phyloP scores from a whole-genome alignment of 2,797 vertebrate species.

The Danio tinwini region DNA sequence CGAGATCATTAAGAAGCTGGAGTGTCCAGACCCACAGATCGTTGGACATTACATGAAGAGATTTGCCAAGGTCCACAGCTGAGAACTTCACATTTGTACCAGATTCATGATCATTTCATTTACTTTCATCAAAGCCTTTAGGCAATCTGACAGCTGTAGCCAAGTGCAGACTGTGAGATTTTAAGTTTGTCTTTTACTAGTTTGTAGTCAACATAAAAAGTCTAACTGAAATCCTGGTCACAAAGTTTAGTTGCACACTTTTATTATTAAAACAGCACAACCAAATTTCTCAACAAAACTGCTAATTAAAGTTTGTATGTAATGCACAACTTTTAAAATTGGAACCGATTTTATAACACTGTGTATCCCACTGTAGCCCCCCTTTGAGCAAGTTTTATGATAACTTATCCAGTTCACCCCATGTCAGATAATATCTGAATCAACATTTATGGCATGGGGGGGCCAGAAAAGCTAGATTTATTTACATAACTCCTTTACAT shows the following conservation, averaged over 20 bases:
- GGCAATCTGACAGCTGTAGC: neutral
- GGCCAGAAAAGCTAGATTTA: too few species aligned
- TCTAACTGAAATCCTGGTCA: neutral
- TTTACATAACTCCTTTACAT: too few species aligned
- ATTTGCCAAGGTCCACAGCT: conserved; percentile 89
- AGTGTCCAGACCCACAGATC: conserved; percentile 96
- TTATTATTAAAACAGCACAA: neutral
- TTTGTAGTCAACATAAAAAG: neutral
- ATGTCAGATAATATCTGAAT: too few species aligned
- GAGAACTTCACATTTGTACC: neutral
- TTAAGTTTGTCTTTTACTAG: neutral
- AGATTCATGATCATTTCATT: neutral
- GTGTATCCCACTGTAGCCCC: too few species aligned
- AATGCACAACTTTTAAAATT: neutral
- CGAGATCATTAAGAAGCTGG: conserved; percentile 97
- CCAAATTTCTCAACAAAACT: neutral
- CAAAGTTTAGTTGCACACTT: neutral
- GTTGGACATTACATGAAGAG: conserved; percentile 98
- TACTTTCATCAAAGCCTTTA: neutral
- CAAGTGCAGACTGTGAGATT: neutral
- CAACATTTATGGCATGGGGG: too few species aligned
- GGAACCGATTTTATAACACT: too few species aligned
- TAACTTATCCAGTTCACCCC: too few species aligned
- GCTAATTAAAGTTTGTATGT: neutral
- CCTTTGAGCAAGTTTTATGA: too few species aligned